Percentiles rank a stretch among this genome's conserved stretches.
Conservation (phyloP, 35 echinoderm and acorn worm genomes). For the Apostichopus japonicus region DNA sequence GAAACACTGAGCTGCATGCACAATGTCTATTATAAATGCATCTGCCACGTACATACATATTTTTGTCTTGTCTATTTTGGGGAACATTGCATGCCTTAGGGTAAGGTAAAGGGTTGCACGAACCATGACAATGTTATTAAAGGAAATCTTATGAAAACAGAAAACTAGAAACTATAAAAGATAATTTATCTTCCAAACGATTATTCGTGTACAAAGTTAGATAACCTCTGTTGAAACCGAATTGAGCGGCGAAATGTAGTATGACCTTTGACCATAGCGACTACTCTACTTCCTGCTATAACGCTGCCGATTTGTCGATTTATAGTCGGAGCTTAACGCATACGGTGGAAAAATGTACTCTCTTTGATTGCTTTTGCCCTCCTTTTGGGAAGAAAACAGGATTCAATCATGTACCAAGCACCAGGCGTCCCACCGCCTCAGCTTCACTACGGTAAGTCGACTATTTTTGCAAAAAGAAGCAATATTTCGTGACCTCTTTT, state of each 20-base stretch:
- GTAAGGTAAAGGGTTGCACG: no score
- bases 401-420: constrained; percentile 39
- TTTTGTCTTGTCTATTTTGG: no score
- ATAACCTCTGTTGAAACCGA: no score
- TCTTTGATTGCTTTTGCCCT: constrained; percentile 34
- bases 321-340: constrained; percentile 20
- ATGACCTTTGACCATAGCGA: constrained; percentile 27
- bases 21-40: no score
- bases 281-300: constrained; percentile 22
- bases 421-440: constrained; percentile 23
- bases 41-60: no score
- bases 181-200: no score
- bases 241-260: not conserved
- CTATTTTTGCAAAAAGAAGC: not conserved
- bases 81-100: no score
- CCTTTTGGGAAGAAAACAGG: constrained; percentile 10
- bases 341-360: constrained; percentile 37
- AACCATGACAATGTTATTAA: no score
- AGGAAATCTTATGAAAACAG: no score
- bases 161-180: no score
- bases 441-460: constrained; percentile 34
- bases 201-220: no score
- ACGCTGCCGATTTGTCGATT: constrained; percentile 3
- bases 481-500: not conserved
- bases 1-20: no score